A percentile compares a stretch with the other conserved stretches of the same genome.
These are phyloP conservation scores for Zaprionus nigranus DNA, from an alignment of 1,140 invertebrate species.

Conservation along the genomic window DNA sequence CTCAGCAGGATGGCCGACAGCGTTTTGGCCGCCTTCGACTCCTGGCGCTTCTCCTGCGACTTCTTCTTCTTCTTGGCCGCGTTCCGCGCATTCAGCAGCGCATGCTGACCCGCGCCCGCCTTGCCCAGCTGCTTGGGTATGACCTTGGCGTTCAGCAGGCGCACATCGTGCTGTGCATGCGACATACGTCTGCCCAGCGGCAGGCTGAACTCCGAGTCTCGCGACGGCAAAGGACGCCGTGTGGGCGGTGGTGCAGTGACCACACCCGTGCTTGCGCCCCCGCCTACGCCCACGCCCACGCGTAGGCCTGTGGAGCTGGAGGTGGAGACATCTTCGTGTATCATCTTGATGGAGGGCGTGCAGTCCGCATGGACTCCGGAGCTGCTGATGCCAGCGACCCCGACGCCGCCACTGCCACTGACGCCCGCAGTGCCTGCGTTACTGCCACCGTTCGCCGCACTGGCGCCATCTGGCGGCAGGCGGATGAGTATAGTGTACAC, in stretches of 20 bases:
- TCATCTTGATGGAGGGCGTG: slow-evolving; percentile 93
- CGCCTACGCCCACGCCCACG: slow-evolving; percentile 24
- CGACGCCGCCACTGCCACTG: slow-evolving; percentile 82
- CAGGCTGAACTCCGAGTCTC: slow-evolving; percentile 81
- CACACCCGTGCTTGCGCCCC: slow-evolving; percentile 55
- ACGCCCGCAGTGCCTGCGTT: slow-evolving; percentile 62
- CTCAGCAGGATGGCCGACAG: slow-evolving; percentile 98
- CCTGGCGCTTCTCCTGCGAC: slow-evolving; percentile 97
- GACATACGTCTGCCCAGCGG: slow-evolving; percentile 88
- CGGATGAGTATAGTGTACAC: slow-evolving; percentile 97
- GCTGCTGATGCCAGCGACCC: slow-evolving; percentile 62
- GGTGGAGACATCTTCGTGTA: slow-evolving; percentile 88
- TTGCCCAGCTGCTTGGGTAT: slow-evolving; percentile 91
- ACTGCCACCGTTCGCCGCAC: slow-evolving; percentile 82
- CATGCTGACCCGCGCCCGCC: slow-evolving; percentile 85
- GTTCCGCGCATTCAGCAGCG: slow-evolving; percentile 86
- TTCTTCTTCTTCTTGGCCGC: slow-evolving; percentile 94
- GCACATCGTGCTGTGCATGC: slow-evolving; percentile 91
- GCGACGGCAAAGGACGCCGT: slow-evolving; percentile 68
- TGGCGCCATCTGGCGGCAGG: slow-evolving; percentile 88
- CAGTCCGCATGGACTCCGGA: slow-evolving; percentile 45
- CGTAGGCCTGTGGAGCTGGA: slow-evolving; percentile 54
- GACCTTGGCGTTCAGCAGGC: slow-evolving; percentile 93
- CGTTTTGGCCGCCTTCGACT: slow-evolving; percentile 99
- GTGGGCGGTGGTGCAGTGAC: slow-evolving; percentile 62